Conservation (phyloP, 2,113 vertebrate species). For the Rhinopithecus roxellana region DNA sequence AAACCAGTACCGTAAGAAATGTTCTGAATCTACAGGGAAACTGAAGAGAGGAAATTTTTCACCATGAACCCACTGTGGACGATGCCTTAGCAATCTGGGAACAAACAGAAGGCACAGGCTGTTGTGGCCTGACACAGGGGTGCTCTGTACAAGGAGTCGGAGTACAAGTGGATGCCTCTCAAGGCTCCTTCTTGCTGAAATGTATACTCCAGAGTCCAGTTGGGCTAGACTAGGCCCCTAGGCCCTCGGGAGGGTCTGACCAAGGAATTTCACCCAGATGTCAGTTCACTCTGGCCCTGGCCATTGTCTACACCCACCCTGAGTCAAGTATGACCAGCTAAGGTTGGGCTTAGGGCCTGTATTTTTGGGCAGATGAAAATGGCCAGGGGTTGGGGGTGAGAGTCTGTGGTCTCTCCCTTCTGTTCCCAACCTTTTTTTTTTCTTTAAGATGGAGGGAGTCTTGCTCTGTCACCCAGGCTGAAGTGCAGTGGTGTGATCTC, state of each 20-base stretch:
- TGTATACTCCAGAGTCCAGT: not conserved
- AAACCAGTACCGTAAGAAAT: not conserved
- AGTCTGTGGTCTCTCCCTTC: not conserved
- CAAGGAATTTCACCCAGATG: not conserved
- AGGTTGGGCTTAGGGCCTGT: not conserved
- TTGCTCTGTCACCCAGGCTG: too few species aligned
- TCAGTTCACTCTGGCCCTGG: not conserved
- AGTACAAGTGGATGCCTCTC: fast-evolving
- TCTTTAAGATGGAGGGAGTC: too few species aligned
- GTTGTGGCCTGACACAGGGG: not conserved
- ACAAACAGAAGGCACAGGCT: not conserved
- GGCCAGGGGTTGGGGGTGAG: not conserved
- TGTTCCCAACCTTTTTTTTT: not conserved
- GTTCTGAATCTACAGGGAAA: not conserved
- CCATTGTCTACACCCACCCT: not conserved
- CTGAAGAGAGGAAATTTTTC: not conserved
- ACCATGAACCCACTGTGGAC: not conserved
- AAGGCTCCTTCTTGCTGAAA: not conserved
- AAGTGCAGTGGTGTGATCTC: too few species aligned
- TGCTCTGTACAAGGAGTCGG: not conserved
- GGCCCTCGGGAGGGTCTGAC: not conserved
- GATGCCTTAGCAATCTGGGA: not conserved
- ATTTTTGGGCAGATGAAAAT: not conserved
- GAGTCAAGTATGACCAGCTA: not conserved
- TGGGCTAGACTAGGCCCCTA: too few species aligned